A percentile compares a stretch with the other conserved stretches of the same genome.
These are phyloP conservation scores for Gorsachius magnificus DNA, from an alignment of 2,797 vertebrate species.

Conservation along the genomic window DNA sequence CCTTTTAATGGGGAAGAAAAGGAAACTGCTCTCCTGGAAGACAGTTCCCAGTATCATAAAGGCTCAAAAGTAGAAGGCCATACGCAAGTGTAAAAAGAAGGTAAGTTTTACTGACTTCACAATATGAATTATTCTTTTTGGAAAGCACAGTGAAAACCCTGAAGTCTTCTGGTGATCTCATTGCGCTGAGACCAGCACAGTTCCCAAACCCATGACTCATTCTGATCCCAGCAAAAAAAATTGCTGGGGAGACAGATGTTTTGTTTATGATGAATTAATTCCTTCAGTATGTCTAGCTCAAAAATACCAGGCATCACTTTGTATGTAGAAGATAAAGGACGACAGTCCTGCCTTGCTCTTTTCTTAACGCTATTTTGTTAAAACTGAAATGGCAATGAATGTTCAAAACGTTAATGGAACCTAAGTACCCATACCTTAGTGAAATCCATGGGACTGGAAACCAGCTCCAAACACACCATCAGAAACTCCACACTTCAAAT, in stretches of 20 bases:
- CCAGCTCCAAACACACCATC: background rate
- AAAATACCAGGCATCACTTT: background rate
- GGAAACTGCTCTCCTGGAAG: background rate
- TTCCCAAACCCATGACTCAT: conserved; percentile 36
- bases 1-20: background rate
- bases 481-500: background rate
- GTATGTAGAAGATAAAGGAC: background rate
- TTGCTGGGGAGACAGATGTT: conserved; percentile 5
- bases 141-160: background rate
- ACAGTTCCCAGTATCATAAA: background rate
- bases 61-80: background rate
- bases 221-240: background rate
- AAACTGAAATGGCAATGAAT: background rate
- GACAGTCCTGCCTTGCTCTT: background rate
- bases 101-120: background rate
- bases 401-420: background rate
- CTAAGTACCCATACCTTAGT: background rate
- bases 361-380: background rate
- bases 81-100: background rate
- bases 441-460: background rate
- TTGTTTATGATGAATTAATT: conserved; percentile 47
- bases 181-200: background rate
- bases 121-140: background rate
- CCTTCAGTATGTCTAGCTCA: background rate
- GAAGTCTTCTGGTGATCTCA: background rate